phyloP scores from a whole-genome alignment of 2,888 invertebrate species.

The Rhagophthalmus giganteus region DNA sequence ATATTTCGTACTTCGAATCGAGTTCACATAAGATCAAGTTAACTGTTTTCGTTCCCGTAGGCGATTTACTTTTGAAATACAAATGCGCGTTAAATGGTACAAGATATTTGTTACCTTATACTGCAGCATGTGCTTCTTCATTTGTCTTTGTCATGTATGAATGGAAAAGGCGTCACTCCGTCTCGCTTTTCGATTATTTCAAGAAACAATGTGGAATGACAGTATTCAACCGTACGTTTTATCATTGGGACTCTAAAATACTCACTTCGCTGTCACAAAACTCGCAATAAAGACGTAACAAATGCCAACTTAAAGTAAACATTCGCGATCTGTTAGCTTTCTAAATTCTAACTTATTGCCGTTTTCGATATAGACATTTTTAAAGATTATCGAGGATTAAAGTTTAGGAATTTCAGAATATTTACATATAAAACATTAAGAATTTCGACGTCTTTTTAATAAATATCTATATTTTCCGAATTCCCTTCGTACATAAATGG shows the following conservation, averaged over 20 bases:
- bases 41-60: constrained; percentile 29
- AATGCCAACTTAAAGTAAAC: not conserved
- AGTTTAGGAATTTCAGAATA: not conserved
- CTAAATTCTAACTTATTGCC: not conserved
- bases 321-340: no score
- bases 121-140: constrained; percentile 23
- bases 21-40: constrained; percentile 32
- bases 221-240: not conserved
- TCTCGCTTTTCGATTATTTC: constrained; percentile 10
- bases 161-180: constrained; percentile 7
- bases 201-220: not conserved
- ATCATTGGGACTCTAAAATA: not conserved
- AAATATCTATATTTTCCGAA: no score
- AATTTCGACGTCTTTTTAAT: no score
- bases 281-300: not conserved
- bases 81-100: constrained; percentile 26
- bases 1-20: constrained; percentile 29
- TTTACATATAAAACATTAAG: no score
- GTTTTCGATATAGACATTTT: not conserved
- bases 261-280: not conserved
- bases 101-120: constrained; percentile 23
- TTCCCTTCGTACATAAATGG: no score
- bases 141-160: constrained; percentile 18
- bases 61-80: constrained; percentile 23
- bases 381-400: not conserved